Percentiles rank a stretch among this genome's conserved stretches.
These are phyloP conservation scores for Aurelia coerulea DNA, from an alignment of 30 jellyfish, hydroid and myxozoan species.

Conservation along the genomic window DNA sequence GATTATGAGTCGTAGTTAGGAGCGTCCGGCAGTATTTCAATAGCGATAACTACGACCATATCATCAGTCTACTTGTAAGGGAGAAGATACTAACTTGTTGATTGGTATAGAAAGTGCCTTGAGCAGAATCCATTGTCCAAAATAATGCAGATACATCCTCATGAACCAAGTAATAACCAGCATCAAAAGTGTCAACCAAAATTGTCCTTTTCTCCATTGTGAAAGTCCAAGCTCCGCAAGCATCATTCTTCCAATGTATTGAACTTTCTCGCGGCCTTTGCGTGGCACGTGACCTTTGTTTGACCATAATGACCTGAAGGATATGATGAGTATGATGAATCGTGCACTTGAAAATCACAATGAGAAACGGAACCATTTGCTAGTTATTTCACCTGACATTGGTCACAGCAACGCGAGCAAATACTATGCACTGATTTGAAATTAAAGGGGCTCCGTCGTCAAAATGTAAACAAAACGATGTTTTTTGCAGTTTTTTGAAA, in stretches of 20 bases:
- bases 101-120: conserved; percentile 76
- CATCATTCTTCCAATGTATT: conserved; percentile 83
- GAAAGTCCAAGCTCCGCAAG: conserved; percentile 89
- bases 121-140: conserved; percentile 89
- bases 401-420: no score
- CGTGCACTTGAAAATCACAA: background rate
- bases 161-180: conserved; percentile 84
- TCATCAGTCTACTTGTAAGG: no score
- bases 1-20: no score
- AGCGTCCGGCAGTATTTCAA: no score
- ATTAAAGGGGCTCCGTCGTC: no score
- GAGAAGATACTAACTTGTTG: conserved; percentile 75
- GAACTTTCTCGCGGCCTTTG: conserved; percentile 81
- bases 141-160: conserved; percentile 89
- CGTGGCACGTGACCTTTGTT: conserved; percentile 85
- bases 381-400: no score
- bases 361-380: background rate
- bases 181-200: conserved; percentile 92
- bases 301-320: conserved; percentile 75
- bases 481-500: no score
- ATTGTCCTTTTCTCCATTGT: conserved; percentile 83
- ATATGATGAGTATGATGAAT: background rate
- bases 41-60: no score
- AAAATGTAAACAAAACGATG: no score
- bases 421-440: no score